These are phyloP conservation scores for Camelus dromedarius DNA, from an alignment of 2,113 vertebrate species.

Conservation along the genomic window DNA sequence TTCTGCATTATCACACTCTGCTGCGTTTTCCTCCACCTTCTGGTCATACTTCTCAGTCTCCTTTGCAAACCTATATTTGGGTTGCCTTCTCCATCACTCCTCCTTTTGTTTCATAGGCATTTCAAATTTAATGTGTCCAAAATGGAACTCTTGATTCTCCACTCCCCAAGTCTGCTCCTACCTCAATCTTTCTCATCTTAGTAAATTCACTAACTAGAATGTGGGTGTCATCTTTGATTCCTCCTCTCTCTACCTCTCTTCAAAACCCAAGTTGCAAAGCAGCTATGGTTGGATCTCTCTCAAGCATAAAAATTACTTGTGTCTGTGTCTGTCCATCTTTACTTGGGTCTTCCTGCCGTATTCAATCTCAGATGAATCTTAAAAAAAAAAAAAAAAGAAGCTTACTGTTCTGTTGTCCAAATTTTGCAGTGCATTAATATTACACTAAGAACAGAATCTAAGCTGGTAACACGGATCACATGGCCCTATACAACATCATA, in stretches of 20 bases:
- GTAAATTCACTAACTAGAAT: not conserved
- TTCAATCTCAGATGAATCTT: not conserved
- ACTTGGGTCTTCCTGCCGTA: not conserved
- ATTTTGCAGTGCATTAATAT: not conserved
- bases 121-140: not conserved
- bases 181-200: not conserved
- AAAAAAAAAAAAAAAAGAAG: not conserved
- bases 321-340: not conserved
- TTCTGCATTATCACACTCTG: not conserved
- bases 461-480: not conserved
- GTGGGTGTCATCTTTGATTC: not conserved
- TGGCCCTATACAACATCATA: no score
- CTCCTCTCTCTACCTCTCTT: not conserved
- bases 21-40: not conserved
- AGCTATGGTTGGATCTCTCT: not conserved
- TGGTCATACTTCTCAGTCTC: not conserved
- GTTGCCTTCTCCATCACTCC: not conserved
- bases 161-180: not conserved
- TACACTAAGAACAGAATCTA: not conserved
- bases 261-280: not conserved
- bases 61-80: not conserved
- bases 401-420: not conserved
- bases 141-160: not conserved
- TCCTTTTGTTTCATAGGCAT: not conserved
- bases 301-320: not conserved